Base-by-base conservation (phyloP, 2,888 invertebrate genomes). In the Athripsodes cinereus region DNA sequence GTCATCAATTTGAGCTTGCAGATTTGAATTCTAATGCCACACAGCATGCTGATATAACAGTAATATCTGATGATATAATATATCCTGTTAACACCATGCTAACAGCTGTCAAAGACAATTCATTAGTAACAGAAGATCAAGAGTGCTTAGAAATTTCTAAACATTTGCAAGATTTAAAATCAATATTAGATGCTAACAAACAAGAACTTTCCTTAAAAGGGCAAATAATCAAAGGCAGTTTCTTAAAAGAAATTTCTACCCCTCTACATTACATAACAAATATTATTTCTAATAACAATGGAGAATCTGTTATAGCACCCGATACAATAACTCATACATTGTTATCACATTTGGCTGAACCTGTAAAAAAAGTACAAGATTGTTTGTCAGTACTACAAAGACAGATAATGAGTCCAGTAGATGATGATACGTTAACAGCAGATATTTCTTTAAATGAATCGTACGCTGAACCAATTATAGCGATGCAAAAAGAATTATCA, bases 401-500 rank as follows among this genome's bases (percentile, higher is more conserved):
- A 55, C 73, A 75, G 65, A 66, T 74, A 16, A 62, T 69, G 31
- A 66, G 67, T 35, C 71, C 71, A 2, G 64, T 67, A 5, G 71
- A 73, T 19, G 72, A 72, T 59, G 70, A 72, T 40, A 67, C 69
- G 1, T 64, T 72, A 58, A 72, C 74, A 0, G 63, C 72, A 2
- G 72, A 74, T 57, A 63, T 73, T 56, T 68, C 69, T 8, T 69
- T 71, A 19, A 49, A 22, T 49, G 50, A 50, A 40, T 47, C 47
- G 19, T 47, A 47, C 26, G 72, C 74, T 11, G 69, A 74, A 62
- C 72, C 70, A 18, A 68, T 75, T 64, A 67, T 70, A 19, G 73
- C 74, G 62, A 70, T 74, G 16, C 71, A 75, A 57, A 72, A 72
- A 67, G 72, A 73, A 61, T 70, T 76, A 8, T 67, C 71, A 13